Evolutionary conservation across 2,888 invertebrate species (phyloP), one percentile per base, ranked within the genome.

Genomic region (Ferrisia virgata): DNA sequence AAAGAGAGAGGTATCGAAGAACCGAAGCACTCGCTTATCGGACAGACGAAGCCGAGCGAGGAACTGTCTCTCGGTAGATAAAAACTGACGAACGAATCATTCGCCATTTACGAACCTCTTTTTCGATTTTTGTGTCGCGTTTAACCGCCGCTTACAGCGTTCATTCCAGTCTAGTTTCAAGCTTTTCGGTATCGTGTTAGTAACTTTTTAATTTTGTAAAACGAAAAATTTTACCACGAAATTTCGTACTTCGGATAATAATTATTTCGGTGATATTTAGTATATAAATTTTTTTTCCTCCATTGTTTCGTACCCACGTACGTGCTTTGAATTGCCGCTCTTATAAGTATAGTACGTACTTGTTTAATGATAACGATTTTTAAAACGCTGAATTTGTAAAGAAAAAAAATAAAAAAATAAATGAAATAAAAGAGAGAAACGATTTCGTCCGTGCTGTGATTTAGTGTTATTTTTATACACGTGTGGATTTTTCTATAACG

Each of bases 31-130:
- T 43, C 2, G 11, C 40, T 9, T 9, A 11, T 5, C 64, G 28
- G 64, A 11, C 28, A 64, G 28, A 13, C 64, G 3, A 33, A n/a
- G 6, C 5, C 72, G 72, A 72, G 33, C 72, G 72, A 72, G 72
- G 22, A 33, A 33, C n/a, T 33, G 18, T 72, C 72, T 18, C 11
- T 69, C n/a, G 36, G 72, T 72, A 33, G 33, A 72, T 47, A 13
- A 47, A 39, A 33, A 13, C n/a, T n/a, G n/a, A 31, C 40, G 82
- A 82, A 82, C 82, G 82, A 82, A 82, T 82, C 82, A 69, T 82
- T 82, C 82, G 72, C 47, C 40, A 43, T 40, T 36, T 40, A 28
- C 69, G n/a, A 28, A 39, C 25, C 82, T 82, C 40, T 40, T 82
- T 69, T 69, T 82, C 82, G 31, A 31, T 82, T 69, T 79, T 47